Conservation (phyloP, 2,113 vertebrate species). For the Dicerorhinus sumatrensis region DNA sequence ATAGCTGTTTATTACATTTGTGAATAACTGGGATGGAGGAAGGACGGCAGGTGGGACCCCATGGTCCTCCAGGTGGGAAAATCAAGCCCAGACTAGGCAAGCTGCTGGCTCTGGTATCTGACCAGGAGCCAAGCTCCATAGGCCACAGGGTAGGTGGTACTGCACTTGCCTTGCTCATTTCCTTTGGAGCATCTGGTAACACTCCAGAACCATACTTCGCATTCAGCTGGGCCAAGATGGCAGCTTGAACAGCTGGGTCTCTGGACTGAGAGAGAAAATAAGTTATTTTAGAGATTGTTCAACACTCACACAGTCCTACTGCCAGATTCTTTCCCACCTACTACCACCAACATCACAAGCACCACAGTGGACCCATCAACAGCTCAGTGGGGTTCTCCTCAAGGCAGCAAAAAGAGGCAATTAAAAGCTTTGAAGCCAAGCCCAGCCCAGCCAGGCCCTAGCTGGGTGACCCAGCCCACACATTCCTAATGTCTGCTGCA, state of each 20-base stretch:
- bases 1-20: neutral
- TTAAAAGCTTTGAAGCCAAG: neutral
- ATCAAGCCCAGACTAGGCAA: neutral
- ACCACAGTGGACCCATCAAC: neutral
- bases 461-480: neutral
- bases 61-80: neutral
- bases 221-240: constrained; percentile 98
- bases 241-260: constrained; percentile 98
- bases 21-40: neutral
- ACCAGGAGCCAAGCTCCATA: neutral
- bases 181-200: constrained; percentile 88
- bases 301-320: neutral
- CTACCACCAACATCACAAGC: neutral
- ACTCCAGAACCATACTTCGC: constrained; percentile 98
- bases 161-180: constrained; percentile 91
- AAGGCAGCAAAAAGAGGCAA: neutral
- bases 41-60: neutral
- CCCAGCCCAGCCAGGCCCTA: neutral
- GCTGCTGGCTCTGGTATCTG: neutral
- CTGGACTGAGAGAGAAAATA: constrained; percentile 89
- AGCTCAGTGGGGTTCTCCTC: neutral
- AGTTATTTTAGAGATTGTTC: constrained; percentile 30
- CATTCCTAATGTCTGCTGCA: neutral
- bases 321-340: neutral
- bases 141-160: neutral